Conservation (phyloP, 2,797 vertebrate species). For the Pygocentrus nattereri region DNA sequence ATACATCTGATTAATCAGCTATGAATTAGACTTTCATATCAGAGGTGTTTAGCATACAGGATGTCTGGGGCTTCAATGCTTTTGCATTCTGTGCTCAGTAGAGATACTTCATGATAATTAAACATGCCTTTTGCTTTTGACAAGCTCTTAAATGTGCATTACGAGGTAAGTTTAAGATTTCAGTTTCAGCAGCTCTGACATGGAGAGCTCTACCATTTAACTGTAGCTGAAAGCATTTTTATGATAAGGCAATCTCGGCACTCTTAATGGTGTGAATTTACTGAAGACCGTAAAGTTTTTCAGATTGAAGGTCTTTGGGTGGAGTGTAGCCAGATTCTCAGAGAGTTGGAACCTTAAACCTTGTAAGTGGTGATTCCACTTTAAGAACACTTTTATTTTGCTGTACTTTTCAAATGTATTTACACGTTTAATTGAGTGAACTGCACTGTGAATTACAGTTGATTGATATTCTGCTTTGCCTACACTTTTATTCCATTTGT, state of each 20-base stretch:
- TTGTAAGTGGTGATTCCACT: too few relatives aligned
- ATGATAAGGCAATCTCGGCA: background rate
- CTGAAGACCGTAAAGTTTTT: background rate
- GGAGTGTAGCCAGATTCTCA: background rate
- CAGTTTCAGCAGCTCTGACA: background rate
- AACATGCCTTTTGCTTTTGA: conserved; percentile 14
- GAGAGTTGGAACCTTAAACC: too few relatives aligned
- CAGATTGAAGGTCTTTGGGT: background rate
- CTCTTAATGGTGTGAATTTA: background rate
- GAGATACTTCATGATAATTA: background rate
- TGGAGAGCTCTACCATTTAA: background rate
- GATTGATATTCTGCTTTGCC: background rate
- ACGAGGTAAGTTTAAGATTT: background rate
- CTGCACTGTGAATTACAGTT: background rate
- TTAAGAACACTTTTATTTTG: background rate
- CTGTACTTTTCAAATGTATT: background rate
- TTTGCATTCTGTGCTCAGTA: background rate
- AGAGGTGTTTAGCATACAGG: conserved; percentile 13
- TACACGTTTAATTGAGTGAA: background rate
- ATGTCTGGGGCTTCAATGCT: conserved; percentile 14
- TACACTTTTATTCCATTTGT: background rate
- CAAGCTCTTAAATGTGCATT: background rate
- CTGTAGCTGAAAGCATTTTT: background rate
- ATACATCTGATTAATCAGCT: conserved; percentile 25
- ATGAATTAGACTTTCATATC: conserved; percentile 29